Percentiles rank a stretch among this genome's conserved stretches.
Conservation (phyloP, 2,113 vertebrate species). For the Bucco capensis region DNA sequence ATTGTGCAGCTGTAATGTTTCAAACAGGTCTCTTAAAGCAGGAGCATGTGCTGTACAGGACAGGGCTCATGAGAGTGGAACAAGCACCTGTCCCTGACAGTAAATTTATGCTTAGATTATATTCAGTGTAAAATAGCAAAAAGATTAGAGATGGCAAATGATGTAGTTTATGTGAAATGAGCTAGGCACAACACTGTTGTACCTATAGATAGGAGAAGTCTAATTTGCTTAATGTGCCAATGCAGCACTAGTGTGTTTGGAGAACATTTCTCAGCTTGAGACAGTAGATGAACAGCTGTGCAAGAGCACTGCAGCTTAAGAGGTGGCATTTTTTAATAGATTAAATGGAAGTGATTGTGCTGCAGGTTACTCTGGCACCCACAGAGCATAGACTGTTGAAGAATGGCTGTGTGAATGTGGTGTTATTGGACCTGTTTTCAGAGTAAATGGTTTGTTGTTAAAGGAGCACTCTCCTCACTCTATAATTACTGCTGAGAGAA, state of each 20-base stretch:
- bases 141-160: neutral
- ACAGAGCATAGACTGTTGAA: neutral
- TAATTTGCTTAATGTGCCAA: neutral
- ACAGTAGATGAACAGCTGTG: slow-evolving; percentile 15
- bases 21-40: neutral
- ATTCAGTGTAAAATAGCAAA: neutral
- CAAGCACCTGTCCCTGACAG: neutral
- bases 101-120: neutral
- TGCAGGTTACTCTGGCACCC: neutral
- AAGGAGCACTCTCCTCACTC: neutral
- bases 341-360: neutral
- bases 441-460: neutral
- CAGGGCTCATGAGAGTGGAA: neutral
- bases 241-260: neutral
- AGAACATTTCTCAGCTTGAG: slow-evolving; percentile 2
- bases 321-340: neutral
- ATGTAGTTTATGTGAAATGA: neutral
- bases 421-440: neutral
- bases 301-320: neutral
- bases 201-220: neutral
- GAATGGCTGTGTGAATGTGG: neutral
- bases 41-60: neutral
- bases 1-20: neutral
- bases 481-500: neutral
- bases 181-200: neutral